Percentiles rank a stretch among this genome's conserved stretches.
These are phyloP conservation scores for Enteromius mattozi DNA, from an alignment of 2,797 vertebrate species.

Conservation along the genomic window DNA sequence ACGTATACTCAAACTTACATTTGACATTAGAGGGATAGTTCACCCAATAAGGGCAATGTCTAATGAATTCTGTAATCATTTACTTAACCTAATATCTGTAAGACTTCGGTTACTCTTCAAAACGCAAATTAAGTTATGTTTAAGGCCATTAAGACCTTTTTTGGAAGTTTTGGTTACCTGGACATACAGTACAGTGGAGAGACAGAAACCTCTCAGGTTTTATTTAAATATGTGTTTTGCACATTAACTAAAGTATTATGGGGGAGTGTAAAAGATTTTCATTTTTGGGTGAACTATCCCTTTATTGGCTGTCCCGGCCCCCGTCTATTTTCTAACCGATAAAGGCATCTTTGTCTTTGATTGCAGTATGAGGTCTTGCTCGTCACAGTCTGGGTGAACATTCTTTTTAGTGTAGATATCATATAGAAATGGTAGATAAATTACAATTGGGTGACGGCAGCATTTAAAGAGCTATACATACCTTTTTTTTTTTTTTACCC, in stretches of 20 bases:
- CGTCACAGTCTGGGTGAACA: conserved; percentile 25
- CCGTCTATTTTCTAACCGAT: background rate
- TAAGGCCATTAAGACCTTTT: background rate
- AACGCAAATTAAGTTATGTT: background rate
- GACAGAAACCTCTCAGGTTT: background rate
- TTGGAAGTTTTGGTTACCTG: background rate
- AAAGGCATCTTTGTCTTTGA: conserved; percentile 39
- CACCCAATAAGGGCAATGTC: background rate
- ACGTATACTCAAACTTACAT: background rate
- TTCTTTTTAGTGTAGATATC: background rate
- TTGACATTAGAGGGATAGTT: background rate
- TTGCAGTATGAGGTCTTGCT: conserved; percentile 65
- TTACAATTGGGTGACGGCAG: conserved; percentile 21
- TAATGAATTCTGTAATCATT: background rate
- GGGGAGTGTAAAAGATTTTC: background rate
- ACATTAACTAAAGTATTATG: background rate
- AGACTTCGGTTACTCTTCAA: background rate
- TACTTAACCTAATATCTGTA: background rate
- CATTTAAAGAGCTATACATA: conserved; percentile 40
- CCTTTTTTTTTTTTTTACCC: conserved; percentile 14
- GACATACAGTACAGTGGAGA: background rate
- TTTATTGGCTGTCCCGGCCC: background rate
- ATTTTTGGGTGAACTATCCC: background rate
- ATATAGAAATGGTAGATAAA: conserved; percentile 28
- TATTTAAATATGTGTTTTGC: background rate